Conservation (phyloP, 2,888 invertebrate genomes). For the Molorchus minor region DNA sequence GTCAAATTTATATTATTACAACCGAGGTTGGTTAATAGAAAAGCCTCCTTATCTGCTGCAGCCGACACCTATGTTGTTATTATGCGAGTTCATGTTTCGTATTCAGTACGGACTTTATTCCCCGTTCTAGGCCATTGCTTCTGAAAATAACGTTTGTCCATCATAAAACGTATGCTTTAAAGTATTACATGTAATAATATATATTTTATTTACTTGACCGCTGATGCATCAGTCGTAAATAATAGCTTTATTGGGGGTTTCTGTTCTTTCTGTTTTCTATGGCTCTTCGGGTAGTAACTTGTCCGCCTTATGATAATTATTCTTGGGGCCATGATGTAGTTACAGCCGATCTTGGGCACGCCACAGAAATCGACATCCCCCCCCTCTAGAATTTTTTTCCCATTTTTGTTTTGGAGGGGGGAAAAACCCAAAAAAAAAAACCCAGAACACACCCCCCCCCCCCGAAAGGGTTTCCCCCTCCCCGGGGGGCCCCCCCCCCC, state of each 20-base stretch:
- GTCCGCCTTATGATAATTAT: too few species aligned
- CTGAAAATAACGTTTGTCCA: conserved; percentile 38
- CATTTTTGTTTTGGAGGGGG: too few species aligned
- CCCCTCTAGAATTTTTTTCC: too few species aligned
- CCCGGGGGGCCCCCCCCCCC: too few species aligned
- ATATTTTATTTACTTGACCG: conserved; percentile 23
- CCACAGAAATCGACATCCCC: too few species aligned
- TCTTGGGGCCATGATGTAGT: too few species aligned
- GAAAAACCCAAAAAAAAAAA: too few species aligned
- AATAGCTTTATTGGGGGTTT: conserved; percentile 22
- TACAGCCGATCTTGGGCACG: too few species aligned
- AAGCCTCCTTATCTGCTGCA: conserved; percentile 10
- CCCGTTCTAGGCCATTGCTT: conserved; percentile 40
- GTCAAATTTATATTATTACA: conserved; percentile 12
- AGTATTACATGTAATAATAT: conserved; percentile 26
- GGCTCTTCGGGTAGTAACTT: too few species aligned
- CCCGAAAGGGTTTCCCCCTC: too few species aligned
- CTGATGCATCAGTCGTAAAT: conserved; percentile 21
- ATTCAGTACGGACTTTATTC: conserved; percentile 29
- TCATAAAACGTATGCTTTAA: conserved; percentile 24
- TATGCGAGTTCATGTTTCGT: conserved; percentile 29
- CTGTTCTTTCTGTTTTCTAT: conserved; percentile 6
- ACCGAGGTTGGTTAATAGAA: conserved; percentile 5
- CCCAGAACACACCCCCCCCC: too few species aligned
- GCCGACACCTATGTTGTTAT: conserved; percentile 26